Conservation (phyloP, 2,888 invertebrate genomes). For the Andrena hattorfiana region DNA sequence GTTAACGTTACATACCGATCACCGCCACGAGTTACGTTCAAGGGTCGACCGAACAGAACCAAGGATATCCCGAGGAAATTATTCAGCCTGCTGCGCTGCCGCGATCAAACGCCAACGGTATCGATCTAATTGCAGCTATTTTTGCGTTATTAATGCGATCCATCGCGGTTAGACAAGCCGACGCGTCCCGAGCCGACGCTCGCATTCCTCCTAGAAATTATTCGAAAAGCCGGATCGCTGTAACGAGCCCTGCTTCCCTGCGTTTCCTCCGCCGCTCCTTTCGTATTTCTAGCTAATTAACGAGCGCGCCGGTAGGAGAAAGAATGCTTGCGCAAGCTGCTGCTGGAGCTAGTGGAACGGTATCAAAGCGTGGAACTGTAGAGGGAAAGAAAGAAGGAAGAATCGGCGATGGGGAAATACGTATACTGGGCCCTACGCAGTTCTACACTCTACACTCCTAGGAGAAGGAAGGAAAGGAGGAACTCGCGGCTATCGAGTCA, state of each 20-base stretch:
- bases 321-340: not conserved
- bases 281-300: slow-evolving; percentile 3
- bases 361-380: too few species aligned
- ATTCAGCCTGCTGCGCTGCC: not conserved
- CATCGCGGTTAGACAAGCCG: not conserved
- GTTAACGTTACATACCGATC: slow-evolving; percentile 46
- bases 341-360: too few species aligned
- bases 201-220: not conserved
- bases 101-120: slow-evolving; percentile 32
- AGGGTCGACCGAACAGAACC: slow-evolving; percentile 9
- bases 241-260: not conserved
- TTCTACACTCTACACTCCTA: not conserved
- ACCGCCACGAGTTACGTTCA: slow-evolving; percentile 39
- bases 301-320: not conserved
- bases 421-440: not conserved
- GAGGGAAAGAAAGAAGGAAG: not conserved
- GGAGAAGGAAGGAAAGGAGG: not conserved
- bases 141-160: slow-evolving; percentile 22
- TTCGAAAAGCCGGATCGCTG: not conserved
- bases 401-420: not conserved
- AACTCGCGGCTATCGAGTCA: slow-evolving; percentile 5
- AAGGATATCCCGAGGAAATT: not conserved
- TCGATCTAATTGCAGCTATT: slow-evolving; percentile 27
- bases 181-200: not conserved
- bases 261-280: not conserved